Evolutionary conservation across 2,888 invertebrate genomes (phyloP).

Genomic region (Thymelicus sylvestris): DNA sequence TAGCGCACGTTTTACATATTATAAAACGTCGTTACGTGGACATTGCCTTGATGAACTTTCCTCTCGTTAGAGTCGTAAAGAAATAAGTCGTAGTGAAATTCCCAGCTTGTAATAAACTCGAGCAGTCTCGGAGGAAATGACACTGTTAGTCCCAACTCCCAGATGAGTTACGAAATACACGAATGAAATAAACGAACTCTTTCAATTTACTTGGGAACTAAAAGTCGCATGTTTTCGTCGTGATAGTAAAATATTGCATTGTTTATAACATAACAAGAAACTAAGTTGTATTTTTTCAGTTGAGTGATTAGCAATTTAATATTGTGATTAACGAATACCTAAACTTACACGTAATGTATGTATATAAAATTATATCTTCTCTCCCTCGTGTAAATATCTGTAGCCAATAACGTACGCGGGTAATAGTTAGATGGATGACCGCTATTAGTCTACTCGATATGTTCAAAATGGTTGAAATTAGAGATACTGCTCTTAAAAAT

Average conservation of each 20-base stretch:
- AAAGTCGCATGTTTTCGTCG: not conserved
- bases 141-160: not conserved
- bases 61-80: conserved; percentile 17
- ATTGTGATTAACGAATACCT: too few species aligned
- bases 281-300: too few species aligned
- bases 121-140: conserved; percentile 8
- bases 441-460: too few species aligned
- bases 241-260: not conserved
- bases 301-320: too few species aligned
- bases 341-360: too few species aligned
- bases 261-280: too few species aligned
- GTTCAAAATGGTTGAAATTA: too few species aligned
- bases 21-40: conserved; percentile 8
- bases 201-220: conserved; percentile 1
- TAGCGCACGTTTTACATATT: not conserved
- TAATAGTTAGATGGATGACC: too few species aligned
- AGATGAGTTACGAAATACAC: not conserved
- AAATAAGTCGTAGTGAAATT: conserved; percentile 24
- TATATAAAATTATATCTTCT: too few species aligned
- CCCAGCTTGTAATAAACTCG: conserved; percentile 22
- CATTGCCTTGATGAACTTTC: conserved; percentile 17
- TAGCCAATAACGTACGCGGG: too few species aligned
- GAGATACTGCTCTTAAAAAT: too few species aligned
- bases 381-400: too few species aligned
- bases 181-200: not conserved